Percentiles rank a stretch among this genome's conserved stretches.
Evolutionary conservation across 1,140 invertebrate genomes (phyloP).

Genomic region (Pseudomyrmex gracilis): DNA sequence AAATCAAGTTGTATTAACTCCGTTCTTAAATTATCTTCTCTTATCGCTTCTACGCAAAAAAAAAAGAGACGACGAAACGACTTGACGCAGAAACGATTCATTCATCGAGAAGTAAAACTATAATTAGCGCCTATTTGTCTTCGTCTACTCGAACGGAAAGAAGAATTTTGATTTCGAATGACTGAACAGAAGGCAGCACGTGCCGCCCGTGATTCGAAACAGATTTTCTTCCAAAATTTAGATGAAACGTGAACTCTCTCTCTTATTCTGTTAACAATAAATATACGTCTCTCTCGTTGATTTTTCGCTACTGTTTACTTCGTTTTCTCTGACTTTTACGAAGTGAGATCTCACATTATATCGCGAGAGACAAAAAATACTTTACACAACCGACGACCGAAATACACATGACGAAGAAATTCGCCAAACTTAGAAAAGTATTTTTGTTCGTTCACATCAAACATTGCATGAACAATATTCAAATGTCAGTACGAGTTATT

Average conservation of each 20-base stretch:
- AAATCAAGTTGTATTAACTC: not conserved
- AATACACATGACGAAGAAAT: not conserved
- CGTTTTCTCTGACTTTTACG: not conserved
- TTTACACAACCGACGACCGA: too few relatives aligned
- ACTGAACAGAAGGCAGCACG: constrained; percentile 23
- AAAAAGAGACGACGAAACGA: constrained; percentile 1
- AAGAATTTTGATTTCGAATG: constrained; percentile 21
- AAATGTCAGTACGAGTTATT: not conserved
- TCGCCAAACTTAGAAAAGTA: not conserved
- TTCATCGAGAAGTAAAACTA: constrained; percentile 17
- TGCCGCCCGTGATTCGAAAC: constrained; percentile 44
- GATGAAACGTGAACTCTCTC: not conserved
- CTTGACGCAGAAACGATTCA: not conserved
- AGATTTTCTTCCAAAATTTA: constrained; percentile 44
- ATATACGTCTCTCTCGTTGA: too few relatives aligned
- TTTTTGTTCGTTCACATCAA: not conserved
- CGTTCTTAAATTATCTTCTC: constrained; percentile 18
- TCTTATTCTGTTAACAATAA: too few relatives aligned
- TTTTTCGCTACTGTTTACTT: not conserved
- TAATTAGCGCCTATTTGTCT: constrained; percentile 45
- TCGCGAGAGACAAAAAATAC: too few relatives aligned
- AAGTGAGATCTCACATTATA: too few relatives aligned
- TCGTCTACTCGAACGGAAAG: constrained; percentile 16
- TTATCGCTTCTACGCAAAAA: not conserved
- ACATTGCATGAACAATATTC: not conserved